Evolutionary conservation across 2,113 vertebrate genomes (phyloP), one percentile per base, ranked within the genome.

Genomic region (Macrotus californicus): DNA sequence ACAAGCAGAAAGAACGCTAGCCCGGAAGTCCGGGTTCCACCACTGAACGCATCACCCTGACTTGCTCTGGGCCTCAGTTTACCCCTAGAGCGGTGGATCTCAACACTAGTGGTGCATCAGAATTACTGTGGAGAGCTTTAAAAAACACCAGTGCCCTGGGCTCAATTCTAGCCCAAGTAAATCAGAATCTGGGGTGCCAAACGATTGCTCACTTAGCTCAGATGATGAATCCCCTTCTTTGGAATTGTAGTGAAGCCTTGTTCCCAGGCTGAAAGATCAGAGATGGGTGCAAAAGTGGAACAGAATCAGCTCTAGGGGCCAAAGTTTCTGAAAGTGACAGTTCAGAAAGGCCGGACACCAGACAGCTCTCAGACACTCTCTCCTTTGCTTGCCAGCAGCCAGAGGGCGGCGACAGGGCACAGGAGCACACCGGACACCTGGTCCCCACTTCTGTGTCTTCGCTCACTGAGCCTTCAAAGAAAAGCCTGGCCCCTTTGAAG

Each of bases 341-440:
- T 1, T 10, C 31, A 43, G 56, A 12, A 43, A 61, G 56, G 67
- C 43, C 61, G 5, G 54, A 19, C 3, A 6, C 24, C 61, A 36
- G 72, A 31, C 10, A 0, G 12, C 46, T 2, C 56, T 29, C 46
- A 77, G 18, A 26, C 73, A 16, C 4, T 0, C 54, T 13, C 21
- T 22, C 12, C 83, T 50, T 29, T 13, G 4, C 26, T 66, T 13
- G 50, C n/a, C 54, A 48, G 9, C 22, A 72, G 41, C 79, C 84
- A 31, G 61, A 2, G 19, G 1, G 14, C 8, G 19, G 31, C 66
- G 0, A 80, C 2, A 2, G 29, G 11, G 3, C 2, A 5, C 6
- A 11, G 76, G 0, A 2, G 73, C 24, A 8, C 59, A 5, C 22
- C 11, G 6, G n/a, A 59, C 7, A 11, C 36, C 43, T 16, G 1